These are phyloP conservation scores for Cepaea nemoralis DNA, from an alignment of 1,140 invertebrate genomes.

Conservation along the genomic window DNA sequence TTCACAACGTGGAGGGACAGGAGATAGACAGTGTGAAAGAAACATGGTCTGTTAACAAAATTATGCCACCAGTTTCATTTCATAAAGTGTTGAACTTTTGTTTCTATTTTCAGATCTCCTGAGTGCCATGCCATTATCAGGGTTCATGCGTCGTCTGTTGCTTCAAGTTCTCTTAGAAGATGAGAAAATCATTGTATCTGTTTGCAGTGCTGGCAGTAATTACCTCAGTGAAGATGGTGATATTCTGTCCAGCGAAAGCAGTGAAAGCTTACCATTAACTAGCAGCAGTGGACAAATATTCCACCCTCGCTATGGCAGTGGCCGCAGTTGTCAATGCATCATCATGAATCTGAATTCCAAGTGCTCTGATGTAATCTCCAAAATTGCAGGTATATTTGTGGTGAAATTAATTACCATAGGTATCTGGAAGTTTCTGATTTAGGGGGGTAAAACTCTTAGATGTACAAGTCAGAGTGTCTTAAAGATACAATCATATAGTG, in stretches of 20 bases:
- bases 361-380: constrained; percentile 76
- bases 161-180: constrained; percentile 87
- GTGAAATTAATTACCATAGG: no score
- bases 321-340: constrained; percentile 78
- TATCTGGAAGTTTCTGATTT: no score
- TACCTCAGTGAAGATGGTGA: constrained; percentile 14
- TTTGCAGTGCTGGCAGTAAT: constrained; percentile 41
- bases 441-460: no score
- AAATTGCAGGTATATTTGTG: constrained; percentile 74
- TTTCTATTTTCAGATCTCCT: constrained; percentile 29
- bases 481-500: no score
- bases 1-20: no score
- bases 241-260: not conserved
- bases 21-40: no score
- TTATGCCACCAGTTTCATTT: no score
- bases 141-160: constrained; percentile 87
- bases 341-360: constrained; percentile 83
- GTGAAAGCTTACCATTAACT: constrained; percentile 14
- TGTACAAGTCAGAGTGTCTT: no score
- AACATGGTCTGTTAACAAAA: no score
- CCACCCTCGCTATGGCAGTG: constrained; percentile 73
- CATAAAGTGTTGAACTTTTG: no score
- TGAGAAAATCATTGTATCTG: constrained; percentile 82
- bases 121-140: constrained; percentile 78
- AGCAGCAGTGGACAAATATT: constrained; percentile 41